Conservation (phyloP, 2,113 vertebrate genomes). For the Toxotes jaculatrix region DNA sequence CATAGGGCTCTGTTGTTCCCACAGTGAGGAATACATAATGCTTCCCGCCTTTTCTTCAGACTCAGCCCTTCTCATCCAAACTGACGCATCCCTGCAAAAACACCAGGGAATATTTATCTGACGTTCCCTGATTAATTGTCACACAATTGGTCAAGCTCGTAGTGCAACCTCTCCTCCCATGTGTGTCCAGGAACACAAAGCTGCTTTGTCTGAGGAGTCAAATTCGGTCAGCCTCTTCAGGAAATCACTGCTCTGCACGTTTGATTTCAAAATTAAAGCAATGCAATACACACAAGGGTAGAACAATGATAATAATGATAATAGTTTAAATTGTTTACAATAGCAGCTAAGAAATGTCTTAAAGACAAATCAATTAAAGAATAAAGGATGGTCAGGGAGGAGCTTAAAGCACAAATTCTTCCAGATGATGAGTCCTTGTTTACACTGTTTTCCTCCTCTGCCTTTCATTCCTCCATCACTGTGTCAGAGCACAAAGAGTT, state of each 20-base stretch:
- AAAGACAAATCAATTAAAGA: not conserved
- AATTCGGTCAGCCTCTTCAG: not conserved
- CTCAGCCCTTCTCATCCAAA: constrained; percentile 44
- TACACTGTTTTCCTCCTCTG: constrained; percentile 13
- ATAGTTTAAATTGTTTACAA: not conserved
- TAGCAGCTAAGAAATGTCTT: not conserved
- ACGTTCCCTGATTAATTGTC: constrained; percentile 38
- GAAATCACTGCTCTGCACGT: not conserved
- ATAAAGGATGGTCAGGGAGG: not conserved
- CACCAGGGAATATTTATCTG: constrained; percentile 37
- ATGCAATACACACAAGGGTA: not conserved
- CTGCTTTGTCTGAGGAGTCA: constrained; percentile 10
- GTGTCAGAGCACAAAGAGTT: constrained; percentile 18
- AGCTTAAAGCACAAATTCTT: not conserved
- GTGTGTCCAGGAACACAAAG: not conserved
- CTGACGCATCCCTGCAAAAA: constrained; percentile 48
- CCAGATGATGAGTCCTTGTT: constrained; percentile 20
- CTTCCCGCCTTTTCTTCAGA: constrained; percentile 14
- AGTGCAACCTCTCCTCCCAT: constrained; percentile 3
- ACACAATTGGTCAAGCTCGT: not conserved
- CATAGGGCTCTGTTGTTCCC: constrained; percentile 47
- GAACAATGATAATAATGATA: not conserved
- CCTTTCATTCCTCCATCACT: not conserved
- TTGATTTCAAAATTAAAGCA: not conserved
- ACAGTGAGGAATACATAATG: constrained; percentile 23